Base-by-base conservation (phyloP, 2,113 vertebrate species). In the Cyanistes caeruleus region DNA sequence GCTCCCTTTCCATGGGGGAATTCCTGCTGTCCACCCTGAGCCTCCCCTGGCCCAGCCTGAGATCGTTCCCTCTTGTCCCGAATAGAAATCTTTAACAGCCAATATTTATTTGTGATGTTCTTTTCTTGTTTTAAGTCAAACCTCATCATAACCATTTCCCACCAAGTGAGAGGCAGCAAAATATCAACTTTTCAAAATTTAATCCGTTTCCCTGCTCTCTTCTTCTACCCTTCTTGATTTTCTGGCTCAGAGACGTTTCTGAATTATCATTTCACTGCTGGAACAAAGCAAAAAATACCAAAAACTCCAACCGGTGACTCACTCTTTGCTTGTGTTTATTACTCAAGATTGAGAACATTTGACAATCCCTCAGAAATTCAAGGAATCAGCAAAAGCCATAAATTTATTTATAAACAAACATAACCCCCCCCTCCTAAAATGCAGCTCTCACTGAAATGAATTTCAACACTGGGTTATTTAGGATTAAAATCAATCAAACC, bases 391-490 rank as follows among this genome's bases (percentile, higher is more conserved):
- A 85, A 87, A 82, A 55, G 27, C 53, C 81, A 21, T 63, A 39
- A 73, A 93, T 92, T 91, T 87, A 56, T 87, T 95, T 95, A 77
- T 56, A 84, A 94, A 73, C 60, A 69, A 79, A 84, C n/a, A 7
- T 22, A 44, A 37, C 23, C 35, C 12, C 55, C 12, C 55, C 33
- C 18, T 60, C 60, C 12, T 63, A 56, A 96, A 92, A 49, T 3
- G 4, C 25, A n/a, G 39, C 18, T 64, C 33, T 92, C 11, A 3
- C 43, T 56, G 73, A 87, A 72, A 31, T 7, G 24, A 35, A 5
- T 63, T 63, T 52, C 16, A 23, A 25, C 48, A 22, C 70, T 8
- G 33, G 22, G 23, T 65, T 77, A 28, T 70, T 67, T 67, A 35
- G 15, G 52, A 62, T 44, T 46, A 3, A 37, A 69, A 37, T 62